Conservation (phyloP, 2,113 vertebrate species). For the Megalops atlanticus region DNA sequence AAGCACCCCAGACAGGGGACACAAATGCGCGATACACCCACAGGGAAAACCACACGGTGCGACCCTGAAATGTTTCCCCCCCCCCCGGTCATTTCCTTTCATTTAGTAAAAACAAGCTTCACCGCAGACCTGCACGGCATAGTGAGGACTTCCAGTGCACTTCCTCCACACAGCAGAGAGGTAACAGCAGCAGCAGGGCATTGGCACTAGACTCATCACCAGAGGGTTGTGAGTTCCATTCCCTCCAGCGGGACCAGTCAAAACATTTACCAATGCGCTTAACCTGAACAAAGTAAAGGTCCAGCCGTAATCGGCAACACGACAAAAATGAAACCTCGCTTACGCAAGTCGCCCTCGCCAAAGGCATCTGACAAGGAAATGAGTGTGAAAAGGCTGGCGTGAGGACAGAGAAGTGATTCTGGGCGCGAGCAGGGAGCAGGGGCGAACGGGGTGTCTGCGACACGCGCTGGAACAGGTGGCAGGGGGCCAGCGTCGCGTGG, state of each 20-base stretch:
- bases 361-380: too few species aligned
- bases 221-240: neutral
- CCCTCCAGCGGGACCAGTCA: neutral
- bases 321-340: too few species aligned
- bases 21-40: neutral
- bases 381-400: too few species aligned
- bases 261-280: neutral
- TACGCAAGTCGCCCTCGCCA: too few species aligned
- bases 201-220: neutral
- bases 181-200: neutral
- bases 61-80: neutral
- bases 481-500: neutral
- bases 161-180: neutral
- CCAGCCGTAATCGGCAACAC: too few species aligned
- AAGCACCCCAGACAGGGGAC: neutral
- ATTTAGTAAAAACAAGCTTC: neutral
- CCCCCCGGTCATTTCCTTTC: neutral
- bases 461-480: too few species aligned
- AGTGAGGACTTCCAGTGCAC: slow-evolving; percentile 5
- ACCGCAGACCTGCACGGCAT: neutral
- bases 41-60: neutral
- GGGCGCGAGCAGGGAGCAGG: too few species aligned
- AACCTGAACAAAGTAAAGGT: too few species aligned
- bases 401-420: too few species aligned
- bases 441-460: too few species aligned